phyloP scores from a whole-genome alignment of 2,113 vertebrate species.

The Taxidea taxus region DNA sequence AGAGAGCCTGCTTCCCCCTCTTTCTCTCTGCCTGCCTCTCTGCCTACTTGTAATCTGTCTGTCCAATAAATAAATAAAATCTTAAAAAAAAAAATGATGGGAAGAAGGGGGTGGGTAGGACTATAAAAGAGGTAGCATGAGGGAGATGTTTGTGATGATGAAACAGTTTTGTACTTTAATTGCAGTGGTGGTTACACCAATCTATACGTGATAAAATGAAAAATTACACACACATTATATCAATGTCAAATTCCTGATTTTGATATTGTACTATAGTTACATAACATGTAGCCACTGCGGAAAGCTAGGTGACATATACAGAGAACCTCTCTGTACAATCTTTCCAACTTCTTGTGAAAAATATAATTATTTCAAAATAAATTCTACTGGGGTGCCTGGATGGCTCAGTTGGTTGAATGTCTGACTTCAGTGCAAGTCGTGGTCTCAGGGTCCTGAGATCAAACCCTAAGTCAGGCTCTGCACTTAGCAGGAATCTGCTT shows the following conservation, averaged over 20 bases:
- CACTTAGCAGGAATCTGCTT: not conserved
- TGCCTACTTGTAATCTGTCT: too few relatives aligned
- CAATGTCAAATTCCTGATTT: not conserved
- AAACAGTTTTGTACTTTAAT: not conserved
- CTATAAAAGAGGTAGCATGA: not conserved
- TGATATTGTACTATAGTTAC: not conserved
- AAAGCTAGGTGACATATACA: not conserved
- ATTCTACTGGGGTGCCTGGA: not conserved
- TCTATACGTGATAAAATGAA: not conserved
- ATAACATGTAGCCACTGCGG: not conserved
- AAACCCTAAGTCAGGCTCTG: not conserved
- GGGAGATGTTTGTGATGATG: not conserved
- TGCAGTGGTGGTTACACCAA: not conserved
- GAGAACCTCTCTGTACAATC: not conserved
- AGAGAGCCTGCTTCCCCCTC: too few relatives aligned
- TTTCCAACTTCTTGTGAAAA: not conserved
- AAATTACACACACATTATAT: not conserved
- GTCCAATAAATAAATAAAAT: too few relatives aligned
- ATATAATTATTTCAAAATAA: conserved; percentile 10
- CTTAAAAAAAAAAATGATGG: not conserved
- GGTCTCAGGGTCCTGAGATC: not conserved
- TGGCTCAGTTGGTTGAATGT: not conserved
- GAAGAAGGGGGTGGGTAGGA: not conserved
- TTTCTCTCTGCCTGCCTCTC: too few relatives aligned
- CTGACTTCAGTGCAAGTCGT: not conserved